Percentiles rank a stretch among this genome's conserved stretches.
These are phyloP conservation scores for Amiota communis DNA, from an alignment of 2,888 invertebrate genomes.

Conservation along the genomic window DNA sequence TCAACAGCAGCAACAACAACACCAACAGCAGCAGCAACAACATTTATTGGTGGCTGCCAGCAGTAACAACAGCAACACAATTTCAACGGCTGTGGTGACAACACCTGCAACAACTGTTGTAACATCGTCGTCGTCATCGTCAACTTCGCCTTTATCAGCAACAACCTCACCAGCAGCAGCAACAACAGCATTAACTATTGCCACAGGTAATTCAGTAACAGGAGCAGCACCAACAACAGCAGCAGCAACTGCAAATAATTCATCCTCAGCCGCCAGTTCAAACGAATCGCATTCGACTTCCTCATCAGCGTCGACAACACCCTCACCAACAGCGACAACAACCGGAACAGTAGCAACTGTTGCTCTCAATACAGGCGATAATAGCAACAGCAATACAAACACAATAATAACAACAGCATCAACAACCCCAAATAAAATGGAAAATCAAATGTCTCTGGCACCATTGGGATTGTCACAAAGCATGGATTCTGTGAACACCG, in stretches of 20 bases:
- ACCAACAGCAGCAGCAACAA: conserved; percentile 54
- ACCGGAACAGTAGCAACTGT: conserved; percentile 40
- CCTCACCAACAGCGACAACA: conserved; percentile 62
- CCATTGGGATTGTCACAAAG: conserved; percentile 92
- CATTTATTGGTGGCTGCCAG: conserved; percentile 54
- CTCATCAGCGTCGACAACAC: conserved; percentile 62
- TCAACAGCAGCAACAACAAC: conserved; percentile 57
- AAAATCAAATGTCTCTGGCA: conserved; percentile 77
- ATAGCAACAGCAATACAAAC: conserved; percentile 49
- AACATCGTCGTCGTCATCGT: conserved; percentile 36
- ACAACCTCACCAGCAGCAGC: conserved; percentile 42
- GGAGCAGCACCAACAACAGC: conserved; percentile 43
- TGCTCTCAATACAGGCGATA: conserved; percentile 51
- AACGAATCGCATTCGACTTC: conserved; percentile 62
- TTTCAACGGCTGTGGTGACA: conserved; percentile 46
- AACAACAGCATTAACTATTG: conserved; percentile 42
- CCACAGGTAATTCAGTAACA: conserved; percentile 50
- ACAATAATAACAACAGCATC: conserved; percentile 51
- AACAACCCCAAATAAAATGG: conserved; percentile 65
- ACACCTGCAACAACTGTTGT: conserved; percentile 44
- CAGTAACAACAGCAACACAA: conserved; percentile 50
- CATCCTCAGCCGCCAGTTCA: conserved; percentile 51
- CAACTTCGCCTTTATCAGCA: conserved; percentile 37
- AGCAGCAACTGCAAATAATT: conserved; percentile 46
- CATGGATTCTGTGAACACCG: conserved; percentile 98